These are phyloP conservation scores for Ciconia boyciana DNA, from an alignment of 2,113 vertebrate genomes.

Conservation along the genomic window DNA sequence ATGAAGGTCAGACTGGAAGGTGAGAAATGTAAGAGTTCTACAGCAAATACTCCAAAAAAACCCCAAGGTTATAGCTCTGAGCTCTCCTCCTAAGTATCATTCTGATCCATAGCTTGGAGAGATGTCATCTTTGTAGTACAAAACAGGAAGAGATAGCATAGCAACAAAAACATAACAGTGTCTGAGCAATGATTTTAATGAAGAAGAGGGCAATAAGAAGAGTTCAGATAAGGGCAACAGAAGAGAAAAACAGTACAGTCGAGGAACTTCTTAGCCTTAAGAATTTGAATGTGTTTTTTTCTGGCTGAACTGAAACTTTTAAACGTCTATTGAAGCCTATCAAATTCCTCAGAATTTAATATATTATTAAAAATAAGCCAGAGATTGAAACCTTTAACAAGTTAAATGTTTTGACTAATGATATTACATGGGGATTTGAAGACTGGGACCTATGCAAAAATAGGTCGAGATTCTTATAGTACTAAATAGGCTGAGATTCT, in stretches of 20 bases:
- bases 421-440: background rate
- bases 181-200: background rate
- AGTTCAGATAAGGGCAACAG: background rate
- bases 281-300: background rate
- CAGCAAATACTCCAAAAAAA: background rate
- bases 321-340: background rate
- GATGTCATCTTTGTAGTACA: background rate
- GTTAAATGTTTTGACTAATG: background rate
- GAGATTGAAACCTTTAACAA: background rate
- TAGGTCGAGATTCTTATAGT: background rate
- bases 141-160: background rate
- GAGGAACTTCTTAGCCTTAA: background rate
- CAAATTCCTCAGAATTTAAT: background rate
- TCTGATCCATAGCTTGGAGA: background rate
- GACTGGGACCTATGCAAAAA: background rate
- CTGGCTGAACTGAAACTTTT: background rate
- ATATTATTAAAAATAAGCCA: background rate
- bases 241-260: background rate
- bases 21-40: background rate
- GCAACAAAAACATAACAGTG: background rate
- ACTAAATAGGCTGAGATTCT: background rate
- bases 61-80: background rate
- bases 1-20: slow-evolving; percentile 19
- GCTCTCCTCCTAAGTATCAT: background rate
- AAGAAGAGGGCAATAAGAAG: background rate